Evolutionary conservation across 2,888 invertebrate genomes (phyloP).

Genomic region (Mesodorylaimus sp.): DNA sequence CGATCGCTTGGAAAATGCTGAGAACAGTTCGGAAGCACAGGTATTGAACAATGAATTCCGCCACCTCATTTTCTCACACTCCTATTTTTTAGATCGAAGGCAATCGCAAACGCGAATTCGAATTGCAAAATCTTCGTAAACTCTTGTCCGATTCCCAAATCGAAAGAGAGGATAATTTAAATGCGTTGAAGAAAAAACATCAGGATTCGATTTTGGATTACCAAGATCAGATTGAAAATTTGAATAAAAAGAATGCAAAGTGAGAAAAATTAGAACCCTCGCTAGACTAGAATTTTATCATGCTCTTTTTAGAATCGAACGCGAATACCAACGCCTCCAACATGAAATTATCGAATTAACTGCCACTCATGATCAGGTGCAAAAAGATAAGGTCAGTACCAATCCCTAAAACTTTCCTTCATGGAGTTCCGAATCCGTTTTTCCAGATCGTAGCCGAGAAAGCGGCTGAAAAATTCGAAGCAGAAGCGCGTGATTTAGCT

Average conservation of each 20-base stretch:
- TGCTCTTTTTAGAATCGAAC: constrained; percentile 55
- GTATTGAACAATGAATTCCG: constrained; percentile 38
- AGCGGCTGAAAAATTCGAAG: constrained; percentile 62
- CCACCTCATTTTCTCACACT: neutral
- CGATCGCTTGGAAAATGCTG: constrained; percentile 92
- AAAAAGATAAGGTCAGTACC: constrained; percentile 58
- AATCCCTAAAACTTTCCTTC: constrained; percentile 2
- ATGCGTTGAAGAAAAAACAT: constrained; percentile 84
- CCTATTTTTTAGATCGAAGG: constrained; percentile 63
- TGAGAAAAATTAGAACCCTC: constrained; percentile 23
- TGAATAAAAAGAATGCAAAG: constrained; percentile 65
- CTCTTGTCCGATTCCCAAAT: constrained; percentile 89
- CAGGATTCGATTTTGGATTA: constrained; percentile 89
- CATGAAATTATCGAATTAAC: constrained; percentile 86
- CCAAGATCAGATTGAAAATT: constrained; percentile 88
- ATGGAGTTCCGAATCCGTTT: constrained; percentile 2
- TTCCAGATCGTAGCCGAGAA: constrained; percentile 32
- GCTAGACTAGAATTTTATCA: neutral
- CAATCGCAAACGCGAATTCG: constrained; percentile 89
- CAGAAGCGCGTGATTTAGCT: constrained; percentile 69
- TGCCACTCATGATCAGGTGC: constrained; percentile 71
- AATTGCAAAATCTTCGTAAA: constrained; percentile 81
- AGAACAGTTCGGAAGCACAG: constrained; percentile 89
- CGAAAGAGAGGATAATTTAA: constrained; percentile 85
- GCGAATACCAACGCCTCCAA: constrained; percentile 90